Evolutionary conservation across 1,140 invertebrate species (phyloP).

Genomic region (Zophobas atratus): DNA sequence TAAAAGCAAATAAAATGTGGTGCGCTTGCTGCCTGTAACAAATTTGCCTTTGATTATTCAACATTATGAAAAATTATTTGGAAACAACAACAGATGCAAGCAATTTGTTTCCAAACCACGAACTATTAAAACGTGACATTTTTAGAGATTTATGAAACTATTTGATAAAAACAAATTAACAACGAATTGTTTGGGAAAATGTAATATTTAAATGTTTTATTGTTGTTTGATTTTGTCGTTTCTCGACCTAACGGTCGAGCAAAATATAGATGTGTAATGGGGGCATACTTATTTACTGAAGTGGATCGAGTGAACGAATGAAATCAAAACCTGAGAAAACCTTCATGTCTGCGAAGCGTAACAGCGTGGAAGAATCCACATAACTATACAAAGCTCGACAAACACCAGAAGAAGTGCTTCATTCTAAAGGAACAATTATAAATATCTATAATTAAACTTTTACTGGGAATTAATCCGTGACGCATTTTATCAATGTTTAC

Average conservation of each 20-base stretch:
- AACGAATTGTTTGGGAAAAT: slow-evolving; percentile 7
- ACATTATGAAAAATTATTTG: neutral
- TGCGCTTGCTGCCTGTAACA: no score
- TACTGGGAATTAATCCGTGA: no score
- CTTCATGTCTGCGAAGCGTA: slow-evolving; percentile 34
- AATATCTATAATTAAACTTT: no score
- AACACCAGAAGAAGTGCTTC: neutral
- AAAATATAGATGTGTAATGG: neutral
- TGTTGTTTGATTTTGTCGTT: no score
- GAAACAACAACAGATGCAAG: neutral
- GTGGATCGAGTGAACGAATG: slow-evolving; percentile 26
- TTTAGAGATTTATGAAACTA: no score
- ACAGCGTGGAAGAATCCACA: slow-evolving; percentile 5
- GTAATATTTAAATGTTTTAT: neutral
- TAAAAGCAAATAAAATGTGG: neutral
- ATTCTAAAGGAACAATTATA: no score
- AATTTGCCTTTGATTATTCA: no score
- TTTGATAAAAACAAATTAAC: neutral
- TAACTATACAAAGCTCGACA: slow-evolving; percentile 17
- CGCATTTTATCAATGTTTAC: no score
- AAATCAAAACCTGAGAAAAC: slow-evolving; percentile 25
- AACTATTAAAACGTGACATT: no score
- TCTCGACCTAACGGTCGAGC: no score
- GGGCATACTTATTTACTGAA: slow-evolving; percentile 9
- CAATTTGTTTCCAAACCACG: neutral